Conservation (phyloP, 2,113 vertebrate genomes). For the Meleagris gallopavo region DNA sequence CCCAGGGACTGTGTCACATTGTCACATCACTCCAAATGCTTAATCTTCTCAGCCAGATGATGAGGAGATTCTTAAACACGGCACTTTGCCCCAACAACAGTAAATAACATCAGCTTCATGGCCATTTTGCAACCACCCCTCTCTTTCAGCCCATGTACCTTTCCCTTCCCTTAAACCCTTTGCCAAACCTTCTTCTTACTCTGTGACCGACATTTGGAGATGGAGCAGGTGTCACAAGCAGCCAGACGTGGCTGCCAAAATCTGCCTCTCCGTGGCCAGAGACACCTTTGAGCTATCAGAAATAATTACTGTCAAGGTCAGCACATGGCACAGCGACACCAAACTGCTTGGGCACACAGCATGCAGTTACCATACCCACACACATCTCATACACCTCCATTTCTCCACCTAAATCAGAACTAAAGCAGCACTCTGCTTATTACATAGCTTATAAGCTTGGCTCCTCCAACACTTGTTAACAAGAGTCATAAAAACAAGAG, state of each 20-base stretch:
- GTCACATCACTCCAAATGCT: neutral
- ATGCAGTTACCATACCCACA: neutral
- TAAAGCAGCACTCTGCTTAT: neutral
- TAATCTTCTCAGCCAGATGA: neutral
- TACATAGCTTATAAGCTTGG: neutral
- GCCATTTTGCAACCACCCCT: neutral
- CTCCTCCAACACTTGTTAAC: neutral
- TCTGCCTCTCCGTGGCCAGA: neutral
- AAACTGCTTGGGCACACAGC: accelerated
- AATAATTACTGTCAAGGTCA: conserved; percentile 19
- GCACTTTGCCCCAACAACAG: neutral
- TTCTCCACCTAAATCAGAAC: neutral
- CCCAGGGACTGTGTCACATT: neutral
- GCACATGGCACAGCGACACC: neutral
- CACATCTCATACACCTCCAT: neutral
- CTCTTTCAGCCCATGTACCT: neutral
- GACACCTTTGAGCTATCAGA: conserved; percentile 7
- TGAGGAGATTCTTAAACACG: neutral
- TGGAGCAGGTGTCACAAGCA: neutral
- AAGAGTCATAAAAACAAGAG: neutral
- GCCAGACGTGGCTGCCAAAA: neutral
- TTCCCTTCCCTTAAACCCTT: neutral
- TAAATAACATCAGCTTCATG: neutral
- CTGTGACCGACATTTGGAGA: accelerated
- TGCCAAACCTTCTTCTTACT: neutral